phyloP scores from a whole-genome alignment of 2,113 vertebrate genomes.

The Melanocharis versteri region DNA sequence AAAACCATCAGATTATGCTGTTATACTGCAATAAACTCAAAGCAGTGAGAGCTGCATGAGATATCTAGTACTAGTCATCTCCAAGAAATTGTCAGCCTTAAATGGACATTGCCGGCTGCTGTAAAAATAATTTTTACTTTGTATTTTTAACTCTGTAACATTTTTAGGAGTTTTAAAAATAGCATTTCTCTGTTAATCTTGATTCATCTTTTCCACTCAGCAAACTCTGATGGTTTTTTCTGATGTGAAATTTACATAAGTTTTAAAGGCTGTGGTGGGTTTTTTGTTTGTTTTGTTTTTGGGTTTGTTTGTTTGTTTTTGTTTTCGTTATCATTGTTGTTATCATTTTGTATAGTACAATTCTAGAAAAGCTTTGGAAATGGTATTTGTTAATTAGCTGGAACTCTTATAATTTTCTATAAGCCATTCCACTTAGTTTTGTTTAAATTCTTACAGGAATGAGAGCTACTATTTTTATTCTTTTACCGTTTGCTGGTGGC shows the following conservation, averaged over 20 bases:
- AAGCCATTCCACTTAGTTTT: not conserved
- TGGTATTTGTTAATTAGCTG: not conserved
- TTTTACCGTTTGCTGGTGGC: not conserved
- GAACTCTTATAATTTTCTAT: not conserved
- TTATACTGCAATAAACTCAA: not conserved
- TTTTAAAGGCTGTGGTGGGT: not conserved
- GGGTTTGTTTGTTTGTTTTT: too few species aligned
- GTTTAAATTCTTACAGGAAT: not conserved
- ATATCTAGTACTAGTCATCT: not conserved
- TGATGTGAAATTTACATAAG: not conserved
- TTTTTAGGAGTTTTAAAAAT: constrained; percentile 43
- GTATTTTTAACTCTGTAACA: constrained; percentile 16
- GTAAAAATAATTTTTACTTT: not conserved
- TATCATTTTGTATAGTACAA: not conserved
- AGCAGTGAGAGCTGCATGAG: not conserved
- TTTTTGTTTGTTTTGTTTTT: not conserved
- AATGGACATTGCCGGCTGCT: constrained; percentile 32
- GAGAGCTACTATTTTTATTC: not conserved
- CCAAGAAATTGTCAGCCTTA: constrained; percentile 34
- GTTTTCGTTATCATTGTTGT: too few species aligned
- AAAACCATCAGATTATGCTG: not conserved
- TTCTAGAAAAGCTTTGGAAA: not conserved
- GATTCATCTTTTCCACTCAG: constrained; percentile 36
- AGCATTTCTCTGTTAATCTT: not conserved
- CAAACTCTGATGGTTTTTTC: not conserved